Evolutionary conservation across 2,113 vertebrate species (phyloP).

Genomic region (Crocuta crocuta): DNA sequence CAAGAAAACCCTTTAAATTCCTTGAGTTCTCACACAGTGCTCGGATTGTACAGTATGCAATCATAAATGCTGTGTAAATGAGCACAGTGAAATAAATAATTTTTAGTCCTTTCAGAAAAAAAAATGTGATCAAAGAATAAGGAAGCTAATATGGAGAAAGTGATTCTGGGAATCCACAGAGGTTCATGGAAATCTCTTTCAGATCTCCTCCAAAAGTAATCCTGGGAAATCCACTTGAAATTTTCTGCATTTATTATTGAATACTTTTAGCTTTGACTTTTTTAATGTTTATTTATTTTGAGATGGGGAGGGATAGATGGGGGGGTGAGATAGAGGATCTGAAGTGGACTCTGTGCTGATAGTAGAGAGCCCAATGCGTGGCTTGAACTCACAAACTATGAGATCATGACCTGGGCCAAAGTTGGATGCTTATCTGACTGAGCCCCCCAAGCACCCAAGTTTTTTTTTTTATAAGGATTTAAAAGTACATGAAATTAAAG

Average conservation of each 20-base stretch:
- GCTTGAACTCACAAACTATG: too few relatives aligned
- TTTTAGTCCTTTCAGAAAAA: neutral
- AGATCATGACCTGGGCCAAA: too few relatives aligned
- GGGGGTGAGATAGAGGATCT: too few relatives aligned
- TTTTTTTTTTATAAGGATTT: neutral
- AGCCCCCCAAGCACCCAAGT: too few relatives aligned
- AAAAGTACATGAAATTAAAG: neutral
- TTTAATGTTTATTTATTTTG: too few relatives aligned
- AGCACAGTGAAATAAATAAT: neutral
- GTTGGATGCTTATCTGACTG: too few relatives aligned
- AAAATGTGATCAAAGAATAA: neutral
- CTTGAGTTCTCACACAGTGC: neutral
- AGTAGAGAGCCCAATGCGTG: too few relatives aligned
- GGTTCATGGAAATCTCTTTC: neutral
- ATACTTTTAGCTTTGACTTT: neutral
- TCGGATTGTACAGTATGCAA: neutral
- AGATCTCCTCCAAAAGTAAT: neutral
- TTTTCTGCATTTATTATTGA: neutral
- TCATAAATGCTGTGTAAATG: neutral
- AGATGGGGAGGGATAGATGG: too few relatives aligned
- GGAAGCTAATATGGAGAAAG: neutral
- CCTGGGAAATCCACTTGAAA: neutral
- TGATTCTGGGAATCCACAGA: neutral
- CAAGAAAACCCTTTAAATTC: neutral
- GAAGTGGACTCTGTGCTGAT: too few relatives aligned